A percentile compares a stretch with the other conserved stretches of the same genome.
Conservation (phyloP, 2,113 vertebrate species). For the Danionella cerebrum region DNA sequence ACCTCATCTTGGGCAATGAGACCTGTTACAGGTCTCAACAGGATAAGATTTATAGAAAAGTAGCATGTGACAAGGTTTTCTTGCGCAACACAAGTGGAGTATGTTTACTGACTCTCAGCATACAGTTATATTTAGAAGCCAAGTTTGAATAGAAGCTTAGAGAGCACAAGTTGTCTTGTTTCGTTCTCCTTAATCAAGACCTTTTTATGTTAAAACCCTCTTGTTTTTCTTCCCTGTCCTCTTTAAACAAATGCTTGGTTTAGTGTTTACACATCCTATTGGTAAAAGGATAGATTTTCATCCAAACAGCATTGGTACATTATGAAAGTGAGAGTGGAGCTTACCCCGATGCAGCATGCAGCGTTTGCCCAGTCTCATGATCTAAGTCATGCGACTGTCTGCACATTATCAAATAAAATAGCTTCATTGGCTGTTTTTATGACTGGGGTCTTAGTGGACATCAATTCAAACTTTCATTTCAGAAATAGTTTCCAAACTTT, state of each 20-base stretch:
- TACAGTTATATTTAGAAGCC: slow-evolving; percentile 45
- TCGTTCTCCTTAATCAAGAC: no score
- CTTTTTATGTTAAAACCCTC: no score
- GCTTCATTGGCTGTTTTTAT: background rate
- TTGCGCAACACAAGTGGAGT: slow-evolving; percentile 30
- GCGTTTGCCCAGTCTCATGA: background rate
- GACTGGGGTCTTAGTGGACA: background rate
- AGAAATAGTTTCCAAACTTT: no score
- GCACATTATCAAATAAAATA: background rate
- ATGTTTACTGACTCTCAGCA: slow-evolving; percentile 41
- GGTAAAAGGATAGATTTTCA: no score
- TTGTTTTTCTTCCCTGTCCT: no score
- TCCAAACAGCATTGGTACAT: no score
- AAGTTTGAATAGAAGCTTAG: slow-evolving; percentile 4
- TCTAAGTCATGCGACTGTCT: background rate
- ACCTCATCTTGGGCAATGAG: background rate
- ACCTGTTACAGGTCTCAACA: slow-evolving; percentile 12
- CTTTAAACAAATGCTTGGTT: background rate
- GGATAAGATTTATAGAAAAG: slow-evolving; percentile 31
- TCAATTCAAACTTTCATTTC: background rate
- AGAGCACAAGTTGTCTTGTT: background rate
- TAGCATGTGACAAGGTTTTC: slow-evolving; percentile 39
- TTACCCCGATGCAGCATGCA: background rate
- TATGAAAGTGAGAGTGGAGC: background rate
- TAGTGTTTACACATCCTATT: no score